A percentile compares a stretch with the other conserved stretches of the same genome.
These are phyloP conservation scores for Lepidonotus clava DNA, from an alignment of 2,888 invertebrate species.

Conservation along the genomic window DNA sequence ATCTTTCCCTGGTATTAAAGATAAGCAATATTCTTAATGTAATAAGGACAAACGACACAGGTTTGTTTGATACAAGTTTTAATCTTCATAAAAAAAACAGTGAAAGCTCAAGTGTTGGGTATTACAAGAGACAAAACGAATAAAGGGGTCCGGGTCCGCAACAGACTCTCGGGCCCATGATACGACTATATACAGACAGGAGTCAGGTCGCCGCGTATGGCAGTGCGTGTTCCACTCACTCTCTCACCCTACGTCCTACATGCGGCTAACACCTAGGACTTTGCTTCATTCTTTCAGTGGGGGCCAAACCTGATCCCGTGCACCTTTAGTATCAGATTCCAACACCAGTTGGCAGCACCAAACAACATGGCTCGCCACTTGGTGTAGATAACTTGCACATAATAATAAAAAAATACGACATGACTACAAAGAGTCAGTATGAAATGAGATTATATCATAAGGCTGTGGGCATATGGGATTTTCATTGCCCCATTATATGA, in stretches of 20 bases:
- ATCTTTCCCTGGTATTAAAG: too few relatives aligned
- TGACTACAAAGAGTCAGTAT: neutral
- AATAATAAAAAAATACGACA: too few relatives aligned
- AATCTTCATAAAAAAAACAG: too few relatives aligned
- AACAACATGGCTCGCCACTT: neutral
- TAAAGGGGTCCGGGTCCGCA: neutral
- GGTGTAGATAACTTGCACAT: neutral
- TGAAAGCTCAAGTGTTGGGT: constrained; percentile 30
- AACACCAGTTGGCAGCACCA: constrained; percentile 7
- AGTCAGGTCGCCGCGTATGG: neutral
- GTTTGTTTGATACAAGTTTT: too few relatives aligned
- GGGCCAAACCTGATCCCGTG: constrained; percentile 43
- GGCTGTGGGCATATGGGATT: too few relatives aligned
- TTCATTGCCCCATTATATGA: too few relatives aligned
- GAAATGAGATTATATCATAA: constrained; percentile 27
- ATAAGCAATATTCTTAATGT: too few relatives aligned
- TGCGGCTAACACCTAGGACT: too few relatives aligned
- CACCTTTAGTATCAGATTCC: constrained; percentile 43
- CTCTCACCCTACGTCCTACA: neutral
- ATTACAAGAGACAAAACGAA: constrained; percentile 12
- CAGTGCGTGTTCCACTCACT: neutral
- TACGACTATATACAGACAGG: constrained; percentile 51
- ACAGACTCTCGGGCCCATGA: constrained; percentile 12
- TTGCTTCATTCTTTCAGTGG: too few relatives aligned
- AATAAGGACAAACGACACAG: too few relatives aligned